These are phyloP conservation scores for Gephyroberyx darwinii DNA, from an alignment of 2,797 vertebrate genomes.

Conservation along the genomic window DNA sequence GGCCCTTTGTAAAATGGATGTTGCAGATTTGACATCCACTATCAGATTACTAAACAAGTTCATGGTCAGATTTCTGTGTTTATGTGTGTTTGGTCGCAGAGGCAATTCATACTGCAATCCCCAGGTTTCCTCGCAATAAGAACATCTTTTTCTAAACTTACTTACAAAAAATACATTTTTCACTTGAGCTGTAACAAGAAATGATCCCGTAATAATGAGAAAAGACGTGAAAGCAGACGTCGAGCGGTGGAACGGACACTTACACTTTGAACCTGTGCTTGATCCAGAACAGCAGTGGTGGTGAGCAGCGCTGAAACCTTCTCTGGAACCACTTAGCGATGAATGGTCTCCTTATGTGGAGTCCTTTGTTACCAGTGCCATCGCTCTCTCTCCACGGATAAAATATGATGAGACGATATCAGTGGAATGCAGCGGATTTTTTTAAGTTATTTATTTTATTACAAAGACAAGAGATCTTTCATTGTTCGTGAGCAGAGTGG, in stretches of 20 bases:
- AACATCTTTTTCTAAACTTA: no score
- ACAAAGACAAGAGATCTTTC: background rate
- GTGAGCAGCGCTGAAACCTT: background rate
- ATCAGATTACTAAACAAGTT: no score
- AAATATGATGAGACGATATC: slow-evolving; percentile 27
- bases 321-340: slow-evolving; percentile 56
- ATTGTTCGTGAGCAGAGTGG: background rate
- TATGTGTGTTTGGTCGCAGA: no score
- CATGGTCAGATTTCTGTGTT: no score
- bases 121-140: no score
- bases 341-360: slow-evolving; percentile 60
- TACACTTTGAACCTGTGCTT: background rate
- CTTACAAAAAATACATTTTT: no score
- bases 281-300: slow-evolving; percentile 7
- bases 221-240: background rate
- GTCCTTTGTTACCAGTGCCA: slow-evolving; percentile 37
- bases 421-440: slow-evolving; percentile 1
- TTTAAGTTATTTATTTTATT: slow-evolving; percentile 7
- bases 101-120: no score
- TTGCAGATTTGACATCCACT: no score
- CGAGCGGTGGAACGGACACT: background rate
- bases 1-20: no score
- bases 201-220: background rate
- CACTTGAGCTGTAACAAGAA: background rate
- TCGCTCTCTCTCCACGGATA: slow-evolving; percentile 14